Evolutionary conservation across 2,888 invertebrate species (phyloP).

Genomic region (Neoaliturus tenellus): DNA sequence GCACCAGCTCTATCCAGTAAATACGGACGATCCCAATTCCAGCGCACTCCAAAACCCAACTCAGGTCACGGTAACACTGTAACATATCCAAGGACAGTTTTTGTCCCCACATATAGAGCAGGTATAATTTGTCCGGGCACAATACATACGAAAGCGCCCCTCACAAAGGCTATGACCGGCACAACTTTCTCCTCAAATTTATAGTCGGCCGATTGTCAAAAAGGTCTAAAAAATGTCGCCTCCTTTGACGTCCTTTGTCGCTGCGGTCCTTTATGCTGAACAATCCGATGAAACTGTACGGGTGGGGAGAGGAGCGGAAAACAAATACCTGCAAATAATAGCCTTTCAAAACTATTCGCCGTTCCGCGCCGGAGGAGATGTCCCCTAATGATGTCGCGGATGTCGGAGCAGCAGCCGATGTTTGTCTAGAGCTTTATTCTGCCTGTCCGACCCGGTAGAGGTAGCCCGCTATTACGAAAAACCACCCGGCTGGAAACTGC

Average conservation of each 20-base stretch:
- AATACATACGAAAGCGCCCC: conserved; percentile 12
- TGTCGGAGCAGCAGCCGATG: not conserved
- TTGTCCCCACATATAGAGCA: not conserved
- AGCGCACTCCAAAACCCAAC: too few relatives aligned
- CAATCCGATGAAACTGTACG: conserved; percentile 38
- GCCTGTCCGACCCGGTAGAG: conserved; percentile 21
- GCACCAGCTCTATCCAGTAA: too few relatives aligned
- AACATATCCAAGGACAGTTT: not conserved
- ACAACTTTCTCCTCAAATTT: conserved; percentile 47
- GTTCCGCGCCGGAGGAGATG: conserved; percentile 56
- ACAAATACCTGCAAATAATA: conserved; percentile 55
- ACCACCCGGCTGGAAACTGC: conserved; percentile 11
- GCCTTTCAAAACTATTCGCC: conserved; percentile 55
- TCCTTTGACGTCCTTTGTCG: conserved; percentile 26
- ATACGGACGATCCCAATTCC: too few relatives aligned
- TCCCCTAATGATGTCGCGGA: conserved; percentile 24
- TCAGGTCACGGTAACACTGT: too few relatives aligned
- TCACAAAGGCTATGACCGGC: conserved; percentile 7
- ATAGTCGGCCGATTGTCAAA: conserved; percentile 40
- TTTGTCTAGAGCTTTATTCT: conserved; percentile 48
- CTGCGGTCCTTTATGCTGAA: conserved; percentile 2
- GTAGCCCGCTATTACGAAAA: not conserved
- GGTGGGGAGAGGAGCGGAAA: conserved; percentile 16
- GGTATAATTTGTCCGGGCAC: conserved; percentile 31
- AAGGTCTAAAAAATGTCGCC: conserved; percentile 45